These are phyloP conservation scores for Nothocercus nigrocapillus DNA, from an alignment of 2,113 vertebrate genomes.

Conservation along the genomic window DNA sequence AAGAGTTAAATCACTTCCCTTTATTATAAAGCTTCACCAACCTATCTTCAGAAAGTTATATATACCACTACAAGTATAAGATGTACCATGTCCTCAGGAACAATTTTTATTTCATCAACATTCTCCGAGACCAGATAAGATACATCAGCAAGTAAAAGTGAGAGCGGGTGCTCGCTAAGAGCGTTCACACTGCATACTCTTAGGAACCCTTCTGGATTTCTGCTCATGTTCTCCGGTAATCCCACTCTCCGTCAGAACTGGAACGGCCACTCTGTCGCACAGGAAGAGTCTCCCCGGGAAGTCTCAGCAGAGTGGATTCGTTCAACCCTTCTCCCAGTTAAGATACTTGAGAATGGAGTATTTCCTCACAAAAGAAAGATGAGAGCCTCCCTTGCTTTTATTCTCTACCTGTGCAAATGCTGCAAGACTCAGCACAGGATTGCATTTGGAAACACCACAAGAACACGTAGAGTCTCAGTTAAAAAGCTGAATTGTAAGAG, in stretches of 20 bases:
- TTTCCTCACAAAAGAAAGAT: neutral
- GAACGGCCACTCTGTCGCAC: neutral
- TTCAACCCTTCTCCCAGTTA: neutral
- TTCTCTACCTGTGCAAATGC: neutral
- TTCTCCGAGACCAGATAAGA: rapidly evolving
- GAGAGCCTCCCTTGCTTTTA: neutral
- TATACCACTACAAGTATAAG: neutral
- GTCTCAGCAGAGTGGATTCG: neutral
- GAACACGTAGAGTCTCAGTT: neutral
- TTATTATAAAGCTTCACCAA: neutral
- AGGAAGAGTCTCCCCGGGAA: neutral
- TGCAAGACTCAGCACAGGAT: neutral
- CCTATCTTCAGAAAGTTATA: neutral
- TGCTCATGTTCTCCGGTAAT: neutral
- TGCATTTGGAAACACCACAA: neutral
- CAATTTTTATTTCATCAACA: neutral
- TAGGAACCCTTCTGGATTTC: neutral
- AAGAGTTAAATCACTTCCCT: neutral
- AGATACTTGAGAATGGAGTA: neutral
- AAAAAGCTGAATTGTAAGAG: neutral
- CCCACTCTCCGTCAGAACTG: neutral
- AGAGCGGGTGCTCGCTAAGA: neutral
- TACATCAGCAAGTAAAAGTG: neutral
- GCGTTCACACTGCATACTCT: neutral
- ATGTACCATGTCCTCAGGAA: neutral